Percentiles rank a stretch among this genome's conserved stretches.
Evolutionary conservation across 2,888 invertebrate species (phyloP).

Genomic region (Agrochola circellaris): DNA sequence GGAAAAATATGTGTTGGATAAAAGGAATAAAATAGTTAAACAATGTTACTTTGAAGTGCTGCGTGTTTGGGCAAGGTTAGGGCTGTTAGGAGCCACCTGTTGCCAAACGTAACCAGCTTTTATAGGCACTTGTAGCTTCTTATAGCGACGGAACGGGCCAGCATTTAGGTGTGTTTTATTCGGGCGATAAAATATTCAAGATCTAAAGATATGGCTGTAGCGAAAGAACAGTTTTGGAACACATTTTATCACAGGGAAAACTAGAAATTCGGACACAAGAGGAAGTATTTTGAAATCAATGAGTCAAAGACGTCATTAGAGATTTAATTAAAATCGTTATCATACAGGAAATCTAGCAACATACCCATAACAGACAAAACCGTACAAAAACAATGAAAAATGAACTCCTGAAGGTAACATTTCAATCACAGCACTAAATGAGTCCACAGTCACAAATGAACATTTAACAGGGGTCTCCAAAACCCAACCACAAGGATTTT

Average conservation of each 20-base stretch:
- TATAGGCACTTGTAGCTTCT: conserved; percentile 60
- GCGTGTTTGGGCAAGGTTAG: conserved; percentile 54
- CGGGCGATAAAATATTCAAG: conserved; percentile 43
- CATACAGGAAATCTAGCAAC: conserved; percentile 25
- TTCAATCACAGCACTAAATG: conserved; percentile 60
- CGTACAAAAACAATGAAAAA: conserved; percentile 55
- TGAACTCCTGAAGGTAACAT: conserved; percentile 51
- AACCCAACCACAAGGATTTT: conserved; percentile 60
- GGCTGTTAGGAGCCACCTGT: conserved; percentile 60
- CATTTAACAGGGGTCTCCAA: conserved; percentile 57
- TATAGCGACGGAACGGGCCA: conserved; percentile 37
- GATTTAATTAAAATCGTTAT: background rate
- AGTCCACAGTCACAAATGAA: conserved; percentile 68
- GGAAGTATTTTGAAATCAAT: conserved; percentile 1
- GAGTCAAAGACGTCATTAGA: background rate
- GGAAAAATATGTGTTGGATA: conserved; percentile 32
- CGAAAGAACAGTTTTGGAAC: background rate
- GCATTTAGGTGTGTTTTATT: conserved; percentile 47
- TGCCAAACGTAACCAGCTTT: conserved; percentile 58
- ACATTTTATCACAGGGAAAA: background rate
- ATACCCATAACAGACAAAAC: conserved; percentile 50
- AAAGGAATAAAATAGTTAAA: conserved; percentile 44
- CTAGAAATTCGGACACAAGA: background rate
- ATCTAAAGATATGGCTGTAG: conserved; percentile 10
- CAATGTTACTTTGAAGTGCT: conserved; percentile 57